Conservation (phyloP, 2,113 vertebrate genomes). For the Actenoides hombroni region DNA sequence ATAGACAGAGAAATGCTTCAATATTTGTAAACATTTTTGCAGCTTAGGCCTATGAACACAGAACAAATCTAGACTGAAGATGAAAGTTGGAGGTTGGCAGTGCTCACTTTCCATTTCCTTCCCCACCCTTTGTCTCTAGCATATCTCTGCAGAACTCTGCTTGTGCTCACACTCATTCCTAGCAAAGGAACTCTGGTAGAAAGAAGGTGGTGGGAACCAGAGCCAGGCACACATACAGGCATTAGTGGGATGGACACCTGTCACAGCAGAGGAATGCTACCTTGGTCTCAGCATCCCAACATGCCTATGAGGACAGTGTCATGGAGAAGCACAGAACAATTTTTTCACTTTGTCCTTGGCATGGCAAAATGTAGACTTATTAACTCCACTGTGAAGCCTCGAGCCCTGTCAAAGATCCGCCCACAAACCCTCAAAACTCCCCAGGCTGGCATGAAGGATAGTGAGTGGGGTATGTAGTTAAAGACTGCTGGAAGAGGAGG, state of each 20-base stretch:
- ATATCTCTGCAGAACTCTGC: background rate
- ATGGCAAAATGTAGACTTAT: background rate
- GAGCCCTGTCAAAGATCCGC: background rate
- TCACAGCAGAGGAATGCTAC: fast-evolving
- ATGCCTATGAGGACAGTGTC: background rate
- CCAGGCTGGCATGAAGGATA: background rate
- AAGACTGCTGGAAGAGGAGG: background rate
- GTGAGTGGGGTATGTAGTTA: background rate
- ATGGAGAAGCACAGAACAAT: background rate
- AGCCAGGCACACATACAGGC: no score
- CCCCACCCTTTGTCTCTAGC: background rate
- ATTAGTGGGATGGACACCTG: background rate
- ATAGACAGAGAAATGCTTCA: background rate
- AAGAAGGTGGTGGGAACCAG: background rate
- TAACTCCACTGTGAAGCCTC: background rate
- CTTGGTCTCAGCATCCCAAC: background rate
- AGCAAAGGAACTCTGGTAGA: background rate
- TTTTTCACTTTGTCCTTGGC: background rate
- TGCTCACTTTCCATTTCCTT: background rate
- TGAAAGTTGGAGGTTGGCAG: background rate
- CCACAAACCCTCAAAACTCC: background rate
- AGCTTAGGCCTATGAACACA: background rate
- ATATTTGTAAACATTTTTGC: background rate
- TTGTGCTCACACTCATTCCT: background rate
- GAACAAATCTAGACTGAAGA: background rate